Base-by-base conservation (phyloP, 2,113 vertebrate genomes). In the Phylloscopus whistleri region DNA sequence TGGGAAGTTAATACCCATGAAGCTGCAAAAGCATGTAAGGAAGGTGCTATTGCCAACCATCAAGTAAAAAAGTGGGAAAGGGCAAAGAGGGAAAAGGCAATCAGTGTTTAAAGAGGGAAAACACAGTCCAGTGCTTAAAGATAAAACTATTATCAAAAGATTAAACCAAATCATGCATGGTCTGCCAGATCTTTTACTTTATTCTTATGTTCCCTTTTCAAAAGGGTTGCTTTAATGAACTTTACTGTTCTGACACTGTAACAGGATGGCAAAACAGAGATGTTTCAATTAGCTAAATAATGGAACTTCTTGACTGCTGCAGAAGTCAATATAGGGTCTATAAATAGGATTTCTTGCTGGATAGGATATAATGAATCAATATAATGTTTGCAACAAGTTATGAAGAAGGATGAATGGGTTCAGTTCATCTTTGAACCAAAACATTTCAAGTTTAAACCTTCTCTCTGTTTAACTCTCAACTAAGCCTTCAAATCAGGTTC, bases 301-400 rank as follows among this genome's bases (percentile, higher is more conserved):
- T 24, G 58, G 70, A 90, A 51, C n/a, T 63, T 44, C 39, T 46
- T 64, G 16, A 49, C 59, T 78, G 87, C 78, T 89, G 74, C 86
- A 93, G 84, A 93, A 97, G 86, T 95, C 96, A 97, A 97, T 95
- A 95, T 7, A 94, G 37, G 67, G 92, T 87, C 89, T 91, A 94
- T 95, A 97, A 96, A 97, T 87, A 88, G 79, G 62, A 75, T 95
- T 86, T 90, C 63, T 51, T 85, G 13, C 33, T 79, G 49, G 89
- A 94, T 92, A 90, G 84, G 80, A 94, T 93, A 94, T 88, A 95
- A 93, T 87, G 82, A 96, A 94, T 90, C 77, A 21, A 64, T 53
- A 84, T 82, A 94, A 96, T 46, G 7, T 28, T 64, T 84, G 16
- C 62, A 89, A 24, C 5, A 77, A 56, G 15, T 94, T 81, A 69